Base-by-base conservation (phyloP, 37 sponge, comb jelly and placozoan species). In the Theonella swinhoei region DNA sequence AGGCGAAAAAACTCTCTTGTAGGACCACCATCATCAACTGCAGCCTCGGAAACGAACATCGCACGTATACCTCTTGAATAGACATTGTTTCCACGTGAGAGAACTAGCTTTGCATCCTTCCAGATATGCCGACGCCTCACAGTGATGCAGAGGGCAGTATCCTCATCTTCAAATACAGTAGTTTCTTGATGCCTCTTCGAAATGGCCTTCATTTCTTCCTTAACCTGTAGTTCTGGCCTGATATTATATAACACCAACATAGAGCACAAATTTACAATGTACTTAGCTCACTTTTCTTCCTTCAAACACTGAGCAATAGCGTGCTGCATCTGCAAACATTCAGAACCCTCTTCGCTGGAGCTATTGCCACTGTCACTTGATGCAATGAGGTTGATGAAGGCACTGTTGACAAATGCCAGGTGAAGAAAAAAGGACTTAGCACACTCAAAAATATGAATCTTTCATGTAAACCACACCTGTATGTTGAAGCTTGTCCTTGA, bases 11-110 rank as follows among this genome's bases (percentile, higher is more conserved):
- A 66, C 32, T 66, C 68, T 30, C 22, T 8, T 22, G 68, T 31
- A 66, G 68, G 68, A 22, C 68, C 68, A 25, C 68, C 68, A 9
- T 66, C 68, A 17, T 66, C 68, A 7, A 66, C 32, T 22, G 68
- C 68, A 66, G 68, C 29, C 68, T 66, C 68, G 5, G 68, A 22
- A 17, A 47, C 54, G 14, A 47, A 47, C 14, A 14, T 47, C 54
- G 14, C 14, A 14, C 54, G 7, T 14, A 7, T 47, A 7, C 54
- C 54, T 47, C 54, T 47, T 47, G 14, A 47, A 47, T 47, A 14
- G 54, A 47, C 54, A 47, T 47, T 47, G 54, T 47, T 47, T 47
- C 54, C 54, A 14, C 54, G 54, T 14, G 14, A 47, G 11, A 47
- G 54, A 47, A 47, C 54, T 47, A 47, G 7, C 54, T 47, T 47